Percentiles rank a stretch among this genome's conserved stretches.
Conservation (phyloP, 1,140 invertebrate genomes). For the Helicoverpa armigera region DNA sequence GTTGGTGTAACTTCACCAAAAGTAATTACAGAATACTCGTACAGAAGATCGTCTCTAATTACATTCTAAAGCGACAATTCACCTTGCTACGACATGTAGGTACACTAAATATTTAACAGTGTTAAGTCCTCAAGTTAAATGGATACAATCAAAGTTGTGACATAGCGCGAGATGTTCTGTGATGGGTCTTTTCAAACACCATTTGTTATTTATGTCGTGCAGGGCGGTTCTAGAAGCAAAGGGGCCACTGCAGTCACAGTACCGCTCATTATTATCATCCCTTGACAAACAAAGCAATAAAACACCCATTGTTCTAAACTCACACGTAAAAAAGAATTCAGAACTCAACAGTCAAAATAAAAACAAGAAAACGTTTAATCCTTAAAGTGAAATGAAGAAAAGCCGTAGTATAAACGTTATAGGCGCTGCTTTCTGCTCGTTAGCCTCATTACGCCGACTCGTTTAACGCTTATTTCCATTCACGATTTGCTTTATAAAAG, state of each 20-base stretch:
- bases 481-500: slow-evolving; percentile 51
- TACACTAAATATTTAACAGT: slow-evolving; percentile 57
- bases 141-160: slow-evolving; percentile 73
- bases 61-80: slow-evolving; percentile 38
- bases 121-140: slow-evolving; percentile 66
- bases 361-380: slow-evolving; percentile 17
- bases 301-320: slow-evolving; percentile 41
- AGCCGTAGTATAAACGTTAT: slow-evolving; percentile 39
- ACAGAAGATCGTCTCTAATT: slow-evolving; percentile 26
- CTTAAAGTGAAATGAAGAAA: slow-evolving; percentile 42
- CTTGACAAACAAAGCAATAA: slow-evolving; percentile 20
- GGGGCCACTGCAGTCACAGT: neutral
- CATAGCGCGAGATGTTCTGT: slow-evolving; percentile 57
- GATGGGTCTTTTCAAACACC: slow-evolving; percentile 68
- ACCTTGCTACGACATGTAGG: neutral
- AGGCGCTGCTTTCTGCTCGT: slow-evolving; percentile 53
- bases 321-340: slow-evolving; percentile 32
- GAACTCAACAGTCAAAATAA: slow-evolving; percentile 34
- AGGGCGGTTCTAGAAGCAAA: slow-evolving; percentile 40
- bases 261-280: slow-evolving; percentile 13
- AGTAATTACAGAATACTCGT: slow-evolving; percentile 26
- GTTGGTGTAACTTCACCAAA: neutral
- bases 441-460: slow-evolving; percentile 55
- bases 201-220: slow-evolving; percentile 69
- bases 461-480: slow-evolving; percentile 54